A percentile compares a stretch with the other conserved stretches of the same genome.
These are phyloP conservation scores for Tachypleus tridentatus DNA, from an alignment of 1,140 invertebrate species.

Conservation along the genomic window DNA sequence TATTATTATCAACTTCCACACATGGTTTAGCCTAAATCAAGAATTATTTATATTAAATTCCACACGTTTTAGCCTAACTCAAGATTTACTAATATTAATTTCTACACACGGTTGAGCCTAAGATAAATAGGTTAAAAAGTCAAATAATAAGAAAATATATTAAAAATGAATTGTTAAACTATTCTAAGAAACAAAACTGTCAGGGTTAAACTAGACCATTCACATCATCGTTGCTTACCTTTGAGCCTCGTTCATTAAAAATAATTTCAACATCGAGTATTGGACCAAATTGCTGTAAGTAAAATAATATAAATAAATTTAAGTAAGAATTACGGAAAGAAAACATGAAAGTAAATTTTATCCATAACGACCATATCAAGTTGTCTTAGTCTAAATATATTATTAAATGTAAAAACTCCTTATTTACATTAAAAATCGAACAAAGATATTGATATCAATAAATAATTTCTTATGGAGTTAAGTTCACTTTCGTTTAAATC, in stretches of 20 bases:
- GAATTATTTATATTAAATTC: no score
- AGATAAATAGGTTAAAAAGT: no score
- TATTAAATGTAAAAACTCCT: conserved; percentile 2
- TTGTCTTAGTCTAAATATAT: conserved; percentile 2
- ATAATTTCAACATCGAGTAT: conserved; percentile 99
- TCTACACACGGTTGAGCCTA: no score
- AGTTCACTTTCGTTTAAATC: not conserved
- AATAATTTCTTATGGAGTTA: not conserved
- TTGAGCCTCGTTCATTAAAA: conserved; percentile 98
- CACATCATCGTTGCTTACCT: conserved; percentile 56
- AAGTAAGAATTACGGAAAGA: conserved; percentile 6
- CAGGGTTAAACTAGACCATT: no score
- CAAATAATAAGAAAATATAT: no score
- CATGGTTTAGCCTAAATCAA: no score
- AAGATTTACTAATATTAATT: no score
- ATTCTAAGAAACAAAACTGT: no score
- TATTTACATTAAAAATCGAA: conserved; percentile 7
- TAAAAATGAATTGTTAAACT: no score
- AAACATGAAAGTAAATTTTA: no score
- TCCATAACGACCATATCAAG: conserved; percentile 10
- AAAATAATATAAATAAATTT: conserved; percentile 27
- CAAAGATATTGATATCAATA: not conserved
- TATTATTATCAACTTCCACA: no score
- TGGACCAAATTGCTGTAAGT: conserved; percentile 89
- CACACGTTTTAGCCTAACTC: no score